phyloP scores from a whole-genome alignment of 1,140 invertebrate species.

The Neuroterus valhalla region DNA sequence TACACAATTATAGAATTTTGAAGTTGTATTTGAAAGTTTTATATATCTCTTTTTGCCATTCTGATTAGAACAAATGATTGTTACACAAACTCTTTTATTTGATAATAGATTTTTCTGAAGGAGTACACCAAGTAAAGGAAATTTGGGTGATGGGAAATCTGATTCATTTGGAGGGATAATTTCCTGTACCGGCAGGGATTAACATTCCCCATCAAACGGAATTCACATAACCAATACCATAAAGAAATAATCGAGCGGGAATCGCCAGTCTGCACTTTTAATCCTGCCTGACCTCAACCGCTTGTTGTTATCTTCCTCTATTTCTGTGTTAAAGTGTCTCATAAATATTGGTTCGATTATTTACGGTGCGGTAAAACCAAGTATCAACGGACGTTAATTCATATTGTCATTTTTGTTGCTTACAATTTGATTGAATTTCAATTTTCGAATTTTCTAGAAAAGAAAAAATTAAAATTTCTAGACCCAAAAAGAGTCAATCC shows the following conservation, averaged over 20 bases:
- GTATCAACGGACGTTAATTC: no score
- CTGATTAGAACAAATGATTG: no score
- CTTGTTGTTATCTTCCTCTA: not conserved
- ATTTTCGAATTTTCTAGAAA: no score
- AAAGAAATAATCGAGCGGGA: slow-evolving; percentile 42
- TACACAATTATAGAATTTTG: no score
- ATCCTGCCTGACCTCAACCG: slow-evolving; percentile 22
- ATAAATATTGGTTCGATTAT: slow-evolving; percentile 25
- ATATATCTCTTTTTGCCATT: no score
- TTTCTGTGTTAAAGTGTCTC: not conserved
- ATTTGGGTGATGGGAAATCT: not conserved
- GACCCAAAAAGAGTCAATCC: no score
- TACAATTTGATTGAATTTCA: no score
- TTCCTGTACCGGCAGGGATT: not conserved
- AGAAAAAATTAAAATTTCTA: no score
- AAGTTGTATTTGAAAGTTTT: no score
- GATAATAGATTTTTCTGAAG: not conserved
- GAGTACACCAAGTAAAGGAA: not conserved
- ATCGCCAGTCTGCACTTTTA: slow-evolving; percentile 43
- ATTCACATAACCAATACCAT: slow-evolving; percentile 18
- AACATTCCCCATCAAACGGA: not conserved
- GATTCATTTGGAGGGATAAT: not conserved
- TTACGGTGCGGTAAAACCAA: no score
- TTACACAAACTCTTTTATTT: no score
- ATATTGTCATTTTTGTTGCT: no score